Evolutionary conservation across 2,113 vertebrate genomes (phyloP).

Genomic region (Oncorhynchus keta): DNA sequence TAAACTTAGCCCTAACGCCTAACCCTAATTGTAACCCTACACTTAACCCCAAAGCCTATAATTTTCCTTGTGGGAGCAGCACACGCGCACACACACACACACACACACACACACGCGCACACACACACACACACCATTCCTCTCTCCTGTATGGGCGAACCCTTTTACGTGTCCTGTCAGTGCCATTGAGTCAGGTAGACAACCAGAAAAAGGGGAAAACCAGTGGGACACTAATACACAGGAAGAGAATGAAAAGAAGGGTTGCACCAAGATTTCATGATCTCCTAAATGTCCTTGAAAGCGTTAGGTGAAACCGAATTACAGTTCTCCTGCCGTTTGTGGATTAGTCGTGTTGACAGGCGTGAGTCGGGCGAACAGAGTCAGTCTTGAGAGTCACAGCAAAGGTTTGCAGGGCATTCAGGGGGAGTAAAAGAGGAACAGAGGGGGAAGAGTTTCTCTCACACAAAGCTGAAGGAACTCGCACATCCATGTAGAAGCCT

Average conservation of each 20-base stretch:
- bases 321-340: constrained; percentile 39
- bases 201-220: constrained; percentile 16
- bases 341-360: constrained; percentile 61
- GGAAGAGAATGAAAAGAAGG: constrained; percentile 20
- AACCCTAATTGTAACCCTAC: too few species aligned
- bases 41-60: too few species aligned
- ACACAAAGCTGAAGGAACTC: constrained; percentile 34
- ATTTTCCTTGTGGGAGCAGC: background rate
- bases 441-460: constrained; percentile 50
- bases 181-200: constrained; percentile 36
- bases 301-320: constrained; percentile 53
- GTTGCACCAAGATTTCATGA: constrained; percentile 33
- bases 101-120: constrained; percentile 4
- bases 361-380: constrained; percentile 36
- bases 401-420: constrained; percentile 60
- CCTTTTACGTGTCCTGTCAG: constrained; percentile 39
- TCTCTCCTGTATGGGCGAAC: constrained; percentile 20
- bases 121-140: constrained; percentile 12
- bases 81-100: background rate
- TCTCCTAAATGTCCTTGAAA: constrained; percentile 47
- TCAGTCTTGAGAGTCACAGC: constrained; percentile 50
- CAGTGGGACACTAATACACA: background rate
- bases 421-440: constrained; percentile 47
- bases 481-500: constrained; percentile 21
- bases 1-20: too few species aligned